phyloP scores from a whole-genome alignment of 2,888 invertebrate genomes.

The Platynereis dumerilii region DNA sequence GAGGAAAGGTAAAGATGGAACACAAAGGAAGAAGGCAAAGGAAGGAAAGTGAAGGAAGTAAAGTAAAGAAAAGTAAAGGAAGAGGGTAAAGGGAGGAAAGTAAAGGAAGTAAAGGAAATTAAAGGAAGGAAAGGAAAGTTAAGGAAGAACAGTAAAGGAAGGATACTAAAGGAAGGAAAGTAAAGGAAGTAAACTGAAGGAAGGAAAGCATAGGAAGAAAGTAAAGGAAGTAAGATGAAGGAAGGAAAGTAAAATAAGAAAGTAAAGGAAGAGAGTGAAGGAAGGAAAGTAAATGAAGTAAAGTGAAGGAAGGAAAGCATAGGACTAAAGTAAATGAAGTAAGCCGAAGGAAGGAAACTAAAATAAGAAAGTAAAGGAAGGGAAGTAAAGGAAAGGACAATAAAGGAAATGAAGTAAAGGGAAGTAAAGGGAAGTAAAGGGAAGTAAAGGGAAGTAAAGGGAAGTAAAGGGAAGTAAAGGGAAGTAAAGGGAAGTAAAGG shows the following conservation, averaged over 20 bases:
- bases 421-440: too few relatives aligned
- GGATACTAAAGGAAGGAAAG: not conserved
- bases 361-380: not conserved
- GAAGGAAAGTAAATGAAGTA: not conserved
- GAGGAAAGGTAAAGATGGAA: not conserved
- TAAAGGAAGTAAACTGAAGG: not conserved
- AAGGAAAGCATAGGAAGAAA: not conserved
- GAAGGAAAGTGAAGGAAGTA: not conserved
- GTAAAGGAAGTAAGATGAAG: not conserved
- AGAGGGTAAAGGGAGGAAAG: not conserved
- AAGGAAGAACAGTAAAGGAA: too few relatives aligned
- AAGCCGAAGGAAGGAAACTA: not conserved
- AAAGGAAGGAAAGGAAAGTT: too few relatives aligned
- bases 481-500: too few relatives aligned
- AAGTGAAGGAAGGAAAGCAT: not conserved
- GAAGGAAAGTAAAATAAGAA: not conserved
- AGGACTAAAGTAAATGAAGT: not conserved
- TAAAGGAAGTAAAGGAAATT: not conserved
- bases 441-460: too few relatives aligned
- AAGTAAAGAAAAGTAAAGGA: not conserved
- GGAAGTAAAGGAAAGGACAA: not conserved
- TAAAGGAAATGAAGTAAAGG: too few relatives aligned
- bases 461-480: too few relatives aligned
- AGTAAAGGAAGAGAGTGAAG: not conserved
- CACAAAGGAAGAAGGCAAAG: not conserved